These are phyloP conservation scores for Melanotaenia pygmaea DNA, from an alignment of 2,797 vertebrate genomes.

Conservation along the genomic window DNA sequence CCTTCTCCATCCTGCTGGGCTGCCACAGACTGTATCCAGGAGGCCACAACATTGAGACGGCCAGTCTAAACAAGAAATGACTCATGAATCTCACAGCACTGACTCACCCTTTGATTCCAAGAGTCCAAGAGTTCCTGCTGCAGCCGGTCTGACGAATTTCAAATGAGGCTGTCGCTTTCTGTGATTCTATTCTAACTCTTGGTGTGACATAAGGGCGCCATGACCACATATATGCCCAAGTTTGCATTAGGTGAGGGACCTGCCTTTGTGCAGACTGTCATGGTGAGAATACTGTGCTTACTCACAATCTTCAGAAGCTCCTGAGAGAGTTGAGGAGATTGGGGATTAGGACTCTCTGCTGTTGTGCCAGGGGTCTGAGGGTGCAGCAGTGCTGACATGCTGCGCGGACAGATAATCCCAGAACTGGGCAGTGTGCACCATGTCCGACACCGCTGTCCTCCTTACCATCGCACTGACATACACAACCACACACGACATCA, in stretches of 20 bases:
- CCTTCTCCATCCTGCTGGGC: slow-evolving; percentile 94
- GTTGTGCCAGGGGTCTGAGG: slow-evolving; percentile 85
- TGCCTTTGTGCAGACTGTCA: slow-evolving; percentile 24
- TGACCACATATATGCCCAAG: slow-evolving; percentile 48
- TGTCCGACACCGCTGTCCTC: slow-evolving; percentile 68
- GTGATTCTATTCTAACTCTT: slow-evolving; percentile 31
- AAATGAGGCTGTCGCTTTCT: slow-evolving; percentile 40
- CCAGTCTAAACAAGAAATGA: slow-evolving; percentile 95
- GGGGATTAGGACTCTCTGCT: slow-evolving; percentile 79
- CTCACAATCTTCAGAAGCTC: slow-evolving; percentile 51
- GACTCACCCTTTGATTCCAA: slow-evolving; percentile 69
- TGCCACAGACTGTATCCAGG: slow-evolving; percentile 93
- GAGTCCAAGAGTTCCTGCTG: slow-evolving; percentile 59
- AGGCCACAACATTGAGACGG: slow-evolving; percentile 91
- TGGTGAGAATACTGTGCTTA: slow-evolving; percentile 27
- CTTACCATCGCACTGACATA: slow-evolving; percentile 56
- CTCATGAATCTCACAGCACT: slow-evolving; percentile 71
- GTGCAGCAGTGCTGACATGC: slow-evolving; percentile 86
- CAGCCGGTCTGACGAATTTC: slow-evolving; percentile 54
- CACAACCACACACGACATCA: slow-evolving; percentile 56
- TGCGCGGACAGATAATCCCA: slow-evolving; percentile 89
- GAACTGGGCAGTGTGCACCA: slow-evolving; percentile 82
- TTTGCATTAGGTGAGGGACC: slow-evolving; percentile 38
- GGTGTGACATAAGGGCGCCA: slow-evolving; percentile 50
- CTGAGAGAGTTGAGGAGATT: slow-evolving; percentile 80